Evolutionary conservation across 2,888 invertebrate species (phyloP).

Genomic region (Tanypteryx hageni): DNA sequence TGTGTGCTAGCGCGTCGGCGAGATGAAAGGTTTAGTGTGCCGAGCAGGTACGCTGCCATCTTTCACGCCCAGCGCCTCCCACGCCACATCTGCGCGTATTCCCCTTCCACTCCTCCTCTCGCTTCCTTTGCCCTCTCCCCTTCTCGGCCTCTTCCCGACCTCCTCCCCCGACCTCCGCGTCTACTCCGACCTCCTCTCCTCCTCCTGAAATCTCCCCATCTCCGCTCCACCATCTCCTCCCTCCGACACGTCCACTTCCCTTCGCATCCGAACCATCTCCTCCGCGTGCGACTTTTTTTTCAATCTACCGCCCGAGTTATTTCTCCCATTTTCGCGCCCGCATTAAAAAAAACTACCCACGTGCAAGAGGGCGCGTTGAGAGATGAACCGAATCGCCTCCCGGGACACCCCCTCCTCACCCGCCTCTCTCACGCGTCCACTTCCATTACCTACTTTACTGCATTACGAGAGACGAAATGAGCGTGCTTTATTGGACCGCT

Average conservation of each 20-base stretch:
- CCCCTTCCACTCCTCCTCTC: constrained; percentile 13
- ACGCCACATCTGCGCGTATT: background rate
- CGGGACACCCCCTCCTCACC: background rate
- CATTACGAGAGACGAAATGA: too few species aligned
- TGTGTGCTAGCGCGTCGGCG: constrained; percentile 35
- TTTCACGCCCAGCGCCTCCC: constrained; percentile 45
- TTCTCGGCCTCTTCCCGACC: background rate
- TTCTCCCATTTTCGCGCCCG: background rate
- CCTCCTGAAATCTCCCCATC: background rate
- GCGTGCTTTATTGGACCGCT: too few species aligned
- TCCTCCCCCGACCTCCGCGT: constrained; percentile 13
- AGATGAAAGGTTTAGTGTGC: constrained; percentile 31
- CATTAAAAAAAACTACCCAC: background rate
- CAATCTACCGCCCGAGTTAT: background rate
- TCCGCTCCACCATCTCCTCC: background rate
- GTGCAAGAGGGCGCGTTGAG: background rate
- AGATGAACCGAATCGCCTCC: background rate
- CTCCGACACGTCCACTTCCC: background rate
- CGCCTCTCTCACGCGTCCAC: background rate
- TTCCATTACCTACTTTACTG: background rate
- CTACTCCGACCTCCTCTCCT: background rate
- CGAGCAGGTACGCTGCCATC: background rate
- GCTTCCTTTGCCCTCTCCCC: background rate
- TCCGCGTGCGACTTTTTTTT: background rate
- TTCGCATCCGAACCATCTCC: background rate